Evolutionary conservation across 2,113 vertebrate genomes (phyloP).

Genomic region (Leucosticte australis): DNA sequence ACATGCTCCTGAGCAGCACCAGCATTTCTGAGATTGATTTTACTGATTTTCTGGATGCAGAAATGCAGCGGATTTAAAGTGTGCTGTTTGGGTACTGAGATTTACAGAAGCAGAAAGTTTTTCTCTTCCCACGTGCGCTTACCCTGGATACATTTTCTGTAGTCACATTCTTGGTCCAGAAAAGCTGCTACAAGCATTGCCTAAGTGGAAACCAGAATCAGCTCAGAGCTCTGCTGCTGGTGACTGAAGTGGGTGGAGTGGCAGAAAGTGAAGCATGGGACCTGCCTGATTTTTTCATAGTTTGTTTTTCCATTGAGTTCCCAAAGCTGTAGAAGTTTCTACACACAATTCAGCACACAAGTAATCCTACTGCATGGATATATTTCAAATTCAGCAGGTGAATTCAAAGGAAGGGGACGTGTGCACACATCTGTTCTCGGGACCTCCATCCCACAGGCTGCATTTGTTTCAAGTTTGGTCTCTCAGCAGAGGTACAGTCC

Average conservation of each 20-base stretch:
- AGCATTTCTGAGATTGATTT: background rate
- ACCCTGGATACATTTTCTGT: background rate
- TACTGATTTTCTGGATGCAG: background rate
- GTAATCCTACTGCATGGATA: background rate
- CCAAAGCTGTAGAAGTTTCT: background rate
- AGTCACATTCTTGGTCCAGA: background rate
- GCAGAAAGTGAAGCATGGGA: background rate
- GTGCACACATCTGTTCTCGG: accelerated
- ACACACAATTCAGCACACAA: background rate
- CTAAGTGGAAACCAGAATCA: background rate
- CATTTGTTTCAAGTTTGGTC: background rate
- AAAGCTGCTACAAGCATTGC: background rate
- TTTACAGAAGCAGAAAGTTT: background rate
- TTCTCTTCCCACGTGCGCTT: background rate
- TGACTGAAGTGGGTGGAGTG: background rate
- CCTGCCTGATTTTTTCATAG: background rate
- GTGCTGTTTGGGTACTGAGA: background rate
- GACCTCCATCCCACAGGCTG: background rate
- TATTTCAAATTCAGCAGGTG: background rate
- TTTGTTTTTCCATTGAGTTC: background rate
- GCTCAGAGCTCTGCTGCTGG: background rate
- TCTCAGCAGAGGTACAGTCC: background rate
- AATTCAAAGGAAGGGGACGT: background rate
- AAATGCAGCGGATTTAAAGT: background rate
- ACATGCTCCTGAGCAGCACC: background rate